phyloP scores from a whole-genome alignment of 1,140 invertebrate species.

The Eriocheir sinensis region DNA sequence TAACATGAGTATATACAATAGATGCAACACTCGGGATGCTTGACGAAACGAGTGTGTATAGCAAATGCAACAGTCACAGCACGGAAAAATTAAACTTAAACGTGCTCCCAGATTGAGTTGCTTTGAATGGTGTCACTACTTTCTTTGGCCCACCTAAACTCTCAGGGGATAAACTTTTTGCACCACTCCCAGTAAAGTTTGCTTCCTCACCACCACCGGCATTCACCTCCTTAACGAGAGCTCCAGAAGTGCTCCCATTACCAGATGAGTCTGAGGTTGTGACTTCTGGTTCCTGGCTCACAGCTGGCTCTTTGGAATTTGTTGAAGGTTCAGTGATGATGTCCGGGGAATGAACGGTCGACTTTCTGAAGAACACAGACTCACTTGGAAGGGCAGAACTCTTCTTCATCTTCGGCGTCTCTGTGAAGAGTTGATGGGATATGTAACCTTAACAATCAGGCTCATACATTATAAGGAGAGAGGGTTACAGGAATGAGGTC shows the following conservation, averaged over 20 bases:
- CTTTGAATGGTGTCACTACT: conserved; percentile 8
- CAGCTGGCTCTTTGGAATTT: no score
- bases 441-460: background rate
- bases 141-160: background rate
- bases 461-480: no score
- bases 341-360: background rate
- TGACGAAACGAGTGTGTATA: no score
- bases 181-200: background rate
- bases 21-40: no score
- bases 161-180: background rate
- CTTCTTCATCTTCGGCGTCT: conserved; percentile 43
- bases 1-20: no score
- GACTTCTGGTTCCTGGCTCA: background rate
- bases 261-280: background rate
- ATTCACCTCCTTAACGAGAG: background rate
- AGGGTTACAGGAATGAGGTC: no score
- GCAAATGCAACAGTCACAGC: background rate
- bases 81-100: conserved; percentile 72
- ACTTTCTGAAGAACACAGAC: conserved; percentile 50
- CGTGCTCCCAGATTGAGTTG: conserved; percentile 36
- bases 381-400: conserved; percentile 12
- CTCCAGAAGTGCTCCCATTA: background rate
- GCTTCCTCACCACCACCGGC: no score
- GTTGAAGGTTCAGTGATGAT: background rate
- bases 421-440: background rate